phyloP scores from a whole-genome alignment of 2,888 invertebrate species.

The Thera britannica region DNA sequence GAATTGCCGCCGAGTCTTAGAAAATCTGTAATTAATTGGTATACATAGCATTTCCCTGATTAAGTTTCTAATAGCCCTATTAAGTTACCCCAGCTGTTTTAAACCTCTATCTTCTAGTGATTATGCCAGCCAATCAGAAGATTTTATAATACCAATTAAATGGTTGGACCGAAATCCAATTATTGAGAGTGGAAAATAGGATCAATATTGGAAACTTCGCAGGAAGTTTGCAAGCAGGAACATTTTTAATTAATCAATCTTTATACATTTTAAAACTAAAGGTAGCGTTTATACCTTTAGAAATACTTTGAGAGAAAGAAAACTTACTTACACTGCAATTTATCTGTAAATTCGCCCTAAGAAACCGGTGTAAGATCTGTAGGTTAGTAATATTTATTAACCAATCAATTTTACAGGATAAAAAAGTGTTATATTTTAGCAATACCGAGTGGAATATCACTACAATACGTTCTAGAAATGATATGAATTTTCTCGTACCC shows the following conservation, averaged over 20 bases:
- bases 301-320: neutral
- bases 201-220: constrained; percentile 17
- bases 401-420: no score
- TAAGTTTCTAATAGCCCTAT: neutral
- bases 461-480: constrained; percentile 14
- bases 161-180: constrained; percentile 14
- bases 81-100: neutral
- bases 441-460: neutral
- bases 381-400: no score
- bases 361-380: no score
- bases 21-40: neutral
- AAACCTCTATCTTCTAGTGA: neutral
- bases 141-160: constrained; percentile 18
- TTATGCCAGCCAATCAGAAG: constrained; percentile 3
- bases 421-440: no score
- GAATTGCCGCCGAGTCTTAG: neutral
- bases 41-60: neutral
- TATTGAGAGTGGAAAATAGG: constrained; percentile 12
- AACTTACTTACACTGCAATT: neutral
- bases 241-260: constrained; percentile 16
- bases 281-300: no score
- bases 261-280: neutral
- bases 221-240: constrained; percentile 5
- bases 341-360: no score
- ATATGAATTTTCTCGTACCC: constrained; percentile 60